Evolutionary conservation across 1,140 invertebrate genomes (phyloP), one percentile per base, ranked within the genome.

Genomic region (Platorchestia sp.): DNA sequence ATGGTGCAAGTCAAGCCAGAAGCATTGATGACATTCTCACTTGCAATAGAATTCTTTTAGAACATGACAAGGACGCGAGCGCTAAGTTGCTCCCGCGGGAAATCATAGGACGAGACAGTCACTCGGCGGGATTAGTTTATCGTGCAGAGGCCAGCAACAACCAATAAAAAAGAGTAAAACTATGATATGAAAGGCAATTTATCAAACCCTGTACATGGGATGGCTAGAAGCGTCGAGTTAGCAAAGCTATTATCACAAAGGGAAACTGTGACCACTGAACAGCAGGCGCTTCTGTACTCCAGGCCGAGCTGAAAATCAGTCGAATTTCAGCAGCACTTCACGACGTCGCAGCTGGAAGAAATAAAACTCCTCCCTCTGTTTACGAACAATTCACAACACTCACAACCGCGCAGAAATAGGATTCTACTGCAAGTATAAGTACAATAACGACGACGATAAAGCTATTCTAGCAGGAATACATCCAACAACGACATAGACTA

Each of bases 401-500:
- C 91, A 45, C 91, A 47, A 45, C 44, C 91, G 45, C 45, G 91
- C 45, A 93, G 43, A 93, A 36, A 47, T 44, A 40, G 91, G 43
- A 47, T 45, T 93, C 45, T 93, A 47, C 91, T 93, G 43, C 91
- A 93, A 45, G 91, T 93, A 93, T 93, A 93, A 93, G 40, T 45
- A 93, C 91, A 44, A 93, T 45, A 45, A 93, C 91, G 91, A 93
- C 91, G 91, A 93, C 91, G 91, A 93, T 93, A 93, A 93, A 44
- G 91, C 91, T 93, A 93, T 45, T 93, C 91, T 93, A 93, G 91
- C 44, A 93, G 91, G 91, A 93, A 93, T 93, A 93, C 91, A 93
- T 93, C 91, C 91, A 93, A 93, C 91, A 93, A 93, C 91, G 91
- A 93, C 91, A 93, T 93, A 93, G 91, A 93, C 91, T 93, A 93